Base-by-base conservation (phyloP, 1,140 invertebrate genomes). In the Lethocerus indicus region DNA sequence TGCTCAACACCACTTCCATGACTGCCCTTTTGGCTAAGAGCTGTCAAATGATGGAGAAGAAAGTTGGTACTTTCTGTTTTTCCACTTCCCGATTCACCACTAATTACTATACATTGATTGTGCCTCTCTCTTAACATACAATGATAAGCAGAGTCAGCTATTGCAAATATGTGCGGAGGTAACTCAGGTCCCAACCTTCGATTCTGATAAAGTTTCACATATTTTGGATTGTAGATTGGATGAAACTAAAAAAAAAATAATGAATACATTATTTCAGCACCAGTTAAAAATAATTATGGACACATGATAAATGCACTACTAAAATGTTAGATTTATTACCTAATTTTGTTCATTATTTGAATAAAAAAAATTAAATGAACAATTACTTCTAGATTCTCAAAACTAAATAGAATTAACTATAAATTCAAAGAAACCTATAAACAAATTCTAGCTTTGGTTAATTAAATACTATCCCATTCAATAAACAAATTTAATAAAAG, bases 161-260 rank as follows among this genome's bases (percentile, higher is more conserved):
- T 89, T 25, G 93, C 91, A 73, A 96, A 97, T 60, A 97, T 95
- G 62, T 97, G 92, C 13, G 92, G 92, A 7, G 92, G 92, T 54
- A 95, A 73, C 59, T 93, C 90, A 6, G 80, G 76, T 47, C 85
- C 78, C 61, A 89, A 70, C 56, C 86, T 66, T 61, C 84, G 71
- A 68, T 91, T 92, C 66, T 96, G 91, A 67, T 96, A 97, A 20
- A 91, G 65, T 62, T 91, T 88, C 36, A 95, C 90, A 73, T 94
- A 95, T 70, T 95, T 96, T 29, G 91, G 92, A 71, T 96, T 95
- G 69, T 96, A 96, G 56, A 96, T 95, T 4, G 91, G 92, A 67
- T 93, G 90, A 64, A 94, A 94, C 70, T 76, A 73, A 58, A 79
- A 65, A 71, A 60, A 79, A 62, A 80, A 78, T 37, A 56, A 53